These are phyloP conservation scores for Drosophila austrosaltans DNA, from an alignment of 2,888 invertebrate species.

Conservation along the genomic window DNA sequence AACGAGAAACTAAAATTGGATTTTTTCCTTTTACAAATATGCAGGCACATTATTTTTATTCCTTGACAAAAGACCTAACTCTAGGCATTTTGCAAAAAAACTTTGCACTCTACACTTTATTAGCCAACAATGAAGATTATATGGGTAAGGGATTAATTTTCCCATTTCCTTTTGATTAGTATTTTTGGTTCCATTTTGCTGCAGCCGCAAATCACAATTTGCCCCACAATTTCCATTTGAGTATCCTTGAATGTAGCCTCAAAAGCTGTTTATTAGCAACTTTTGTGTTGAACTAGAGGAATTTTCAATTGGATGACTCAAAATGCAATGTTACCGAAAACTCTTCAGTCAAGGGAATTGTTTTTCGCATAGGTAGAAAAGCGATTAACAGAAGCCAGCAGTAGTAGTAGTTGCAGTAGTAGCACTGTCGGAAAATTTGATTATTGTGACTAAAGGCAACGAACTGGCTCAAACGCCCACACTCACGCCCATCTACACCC, in stretches of 20 bases:
- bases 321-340: slow-evolving; percentile 5
- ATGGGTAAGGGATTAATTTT: background rate
- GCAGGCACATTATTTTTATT: background rate
- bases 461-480: background rate
- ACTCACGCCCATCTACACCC: background rate
- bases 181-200: background rate
- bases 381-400: slow-evolving; percentile 42
- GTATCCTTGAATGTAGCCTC: background rate
- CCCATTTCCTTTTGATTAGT: background rate
- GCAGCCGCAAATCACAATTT: background rate
- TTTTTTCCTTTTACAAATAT: background rate
- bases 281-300: slow-evolving; percentile 2
- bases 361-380: slow-evolving; percentile 37
- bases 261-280: slow-evolving; percentile 7
- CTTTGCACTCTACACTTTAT: background rate
- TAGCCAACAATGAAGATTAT: background rate
- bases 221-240: background rate
- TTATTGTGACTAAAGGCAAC: slow-evolving; percentile 53
- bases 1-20: background rate
- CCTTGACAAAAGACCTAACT: too few relatives aligned
- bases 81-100: background rate
- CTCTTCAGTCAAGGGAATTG: background rate
- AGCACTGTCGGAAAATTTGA: slow-evolving; percentile 57
- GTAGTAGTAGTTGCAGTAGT: background rate
- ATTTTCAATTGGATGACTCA: slow-evolving; percentile 12